Evolutionary conservation across 1,140 invertebrate species (phyloP).

Genomic region (Mamestra configurata): DNA sequence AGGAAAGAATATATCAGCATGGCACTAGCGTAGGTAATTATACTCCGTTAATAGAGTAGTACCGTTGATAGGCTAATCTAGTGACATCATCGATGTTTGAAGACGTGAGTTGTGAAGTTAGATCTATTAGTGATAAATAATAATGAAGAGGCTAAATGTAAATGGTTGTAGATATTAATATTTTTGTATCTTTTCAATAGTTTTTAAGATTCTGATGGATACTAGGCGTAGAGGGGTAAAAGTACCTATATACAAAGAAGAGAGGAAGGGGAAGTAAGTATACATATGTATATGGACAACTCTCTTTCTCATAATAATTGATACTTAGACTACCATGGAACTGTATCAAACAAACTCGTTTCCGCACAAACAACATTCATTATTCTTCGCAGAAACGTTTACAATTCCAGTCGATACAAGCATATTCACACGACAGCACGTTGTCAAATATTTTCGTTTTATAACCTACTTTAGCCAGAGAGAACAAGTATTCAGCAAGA

Average conservation of each 20-base stretch:
- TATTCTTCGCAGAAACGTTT: background rate
- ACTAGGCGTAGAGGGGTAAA: too few relatives aligned
- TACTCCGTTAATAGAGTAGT: conserved; percentile 29
- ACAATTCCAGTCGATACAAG: background rate
- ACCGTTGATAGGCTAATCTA: conserved; percentile 15
- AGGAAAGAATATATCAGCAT: conserved; percentile 7
- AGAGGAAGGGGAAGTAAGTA: too few relatives aligned
- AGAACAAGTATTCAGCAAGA: background rate
- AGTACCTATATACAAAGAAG: too few relatives aligned
- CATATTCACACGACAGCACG: background rate
- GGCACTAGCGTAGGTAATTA: conserved; percentile 11
- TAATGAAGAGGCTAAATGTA: conserved; percentile 9
- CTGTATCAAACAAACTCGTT: background rate
- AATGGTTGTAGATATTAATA: background rate
- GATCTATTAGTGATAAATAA: conserved; percentile 29
- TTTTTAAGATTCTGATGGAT: too few relatives aligned
- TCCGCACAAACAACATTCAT: background rate
- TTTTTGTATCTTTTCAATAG: too few relatives aligned
- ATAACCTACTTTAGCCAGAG: background rate
- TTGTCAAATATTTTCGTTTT: background rate
- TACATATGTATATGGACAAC: too few relatives aligned
- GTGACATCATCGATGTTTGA: conserved; percentile 36
- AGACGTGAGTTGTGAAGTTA: background rate
- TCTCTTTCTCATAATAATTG: too few relatives aligned
- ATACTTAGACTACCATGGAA: background rate